phyloP scores from a whole-genome alignment of 2,888 invertebrate species.

The Nycteola revayana region DNA sequence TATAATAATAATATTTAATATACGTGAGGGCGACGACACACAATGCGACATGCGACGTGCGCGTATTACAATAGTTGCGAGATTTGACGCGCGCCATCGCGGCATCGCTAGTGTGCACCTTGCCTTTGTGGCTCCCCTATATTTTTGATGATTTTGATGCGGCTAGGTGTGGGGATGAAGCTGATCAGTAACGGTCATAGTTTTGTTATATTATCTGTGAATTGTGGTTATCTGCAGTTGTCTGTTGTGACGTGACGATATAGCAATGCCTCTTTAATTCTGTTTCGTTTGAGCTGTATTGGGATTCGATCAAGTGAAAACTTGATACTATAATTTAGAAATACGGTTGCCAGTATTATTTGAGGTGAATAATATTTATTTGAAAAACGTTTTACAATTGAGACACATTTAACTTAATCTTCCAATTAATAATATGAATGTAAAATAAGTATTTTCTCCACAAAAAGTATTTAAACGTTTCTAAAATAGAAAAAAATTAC shows the following conservation, averaged over 20 bases:
- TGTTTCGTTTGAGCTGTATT: too few species aligned
- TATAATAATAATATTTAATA: constrained; percentile 76
- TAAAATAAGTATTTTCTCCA: too few species aligned
- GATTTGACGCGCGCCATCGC: constrained; percentile 66
- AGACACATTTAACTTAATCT: too few species aligned
- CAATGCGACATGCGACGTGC: constrained; percentile 24
- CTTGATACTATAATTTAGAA: too few species aligned
- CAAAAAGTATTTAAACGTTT: too few species aligned
- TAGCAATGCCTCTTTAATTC: constrained; percentile 23
- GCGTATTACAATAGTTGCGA: constrained; percentile 33
- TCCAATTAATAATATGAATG: too few species aligned
- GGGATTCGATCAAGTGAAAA: too few species aligned
- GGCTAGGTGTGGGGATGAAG: constrained; percentile 40
- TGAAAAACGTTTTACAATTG: too few species aligned
- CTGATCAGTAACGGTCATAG: constrained; percentile 35
- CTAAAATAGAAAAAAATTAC: too few species aligned
- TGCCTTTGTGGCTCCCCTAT: constrained; percentile 50
- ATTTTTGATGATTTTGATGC: constrained; percentile 32
- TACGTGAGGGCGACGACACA: constrained; percentile 40
- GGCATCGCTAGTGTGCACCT: constrained; percentile 64
- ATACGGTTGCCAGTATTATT: too few species aligned
- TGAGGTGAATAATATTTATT: too few species aligned
- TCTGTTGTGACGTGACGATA: constrained; percentile 20
- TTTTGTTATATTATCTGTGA: constrained; percentile 10
- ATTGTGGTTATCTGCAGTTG: not conserved